Evolutionary conservation across 2,113 vertebrate species (phyloP), one percentile per base, ranked within the genome.

Genomic region (Chunga burmeisteri): DNA sequence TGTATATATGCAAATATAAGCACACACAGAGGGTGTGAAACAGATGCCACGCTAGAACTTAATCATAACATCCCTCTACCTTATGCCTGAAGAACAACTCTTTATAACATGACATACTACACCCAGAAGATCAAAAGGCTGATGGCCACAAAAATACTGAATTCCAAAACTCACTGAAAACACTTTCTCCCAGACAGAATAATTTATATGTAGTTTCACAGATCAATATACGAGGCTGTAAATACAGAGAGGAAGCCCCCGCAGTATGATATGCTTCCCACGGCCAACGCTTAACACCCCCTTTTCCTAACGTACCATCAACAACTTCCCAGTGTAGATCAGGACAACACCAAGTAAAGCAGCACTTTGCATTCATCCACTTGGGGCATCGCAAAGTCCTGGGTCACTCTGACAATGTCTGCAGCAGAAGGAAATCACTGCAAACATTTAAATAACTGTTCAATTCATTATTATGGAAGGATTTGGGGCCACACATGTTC

Each of bases 351-450:
- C 84, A 94, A 93, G 81, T 75, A 94, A 94, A 92, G 86, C 68
- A 96, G 91, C 80, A 97, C 91, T 94, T 89, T 89, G 86, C 86
- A 86, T 79, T 94, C 89, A 63, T 91, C 93, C 77, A 84, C 86
- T 22, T 74, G 73, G 86, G 91, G 75, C 86, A 93, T 62, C 5
- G 26, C 75, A 92, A 96, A 97, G 94, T 62, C 72, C 94, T 94
- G 82, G 71, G 46, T 86, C 86, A 92, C 50, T 90, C 67, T 95
- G 77, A 93, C 77, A 91, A 67, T 79, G 89, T 81, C 95, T 94
- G 88, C 93, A 94, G 94, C 86, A 94, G 86, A 74, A 89, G 77
- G 72, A 95, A 96, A 94, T 88, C 72, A 95, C 94, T 94, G 88
- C 94, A 95, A 95, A 94, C 83, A 92, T 89, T 97, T 84, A 86